phyloP scores from a whole-genome alignment of 2,113 vertebrate genomes.

The Podarcis cretensis region DNA sequence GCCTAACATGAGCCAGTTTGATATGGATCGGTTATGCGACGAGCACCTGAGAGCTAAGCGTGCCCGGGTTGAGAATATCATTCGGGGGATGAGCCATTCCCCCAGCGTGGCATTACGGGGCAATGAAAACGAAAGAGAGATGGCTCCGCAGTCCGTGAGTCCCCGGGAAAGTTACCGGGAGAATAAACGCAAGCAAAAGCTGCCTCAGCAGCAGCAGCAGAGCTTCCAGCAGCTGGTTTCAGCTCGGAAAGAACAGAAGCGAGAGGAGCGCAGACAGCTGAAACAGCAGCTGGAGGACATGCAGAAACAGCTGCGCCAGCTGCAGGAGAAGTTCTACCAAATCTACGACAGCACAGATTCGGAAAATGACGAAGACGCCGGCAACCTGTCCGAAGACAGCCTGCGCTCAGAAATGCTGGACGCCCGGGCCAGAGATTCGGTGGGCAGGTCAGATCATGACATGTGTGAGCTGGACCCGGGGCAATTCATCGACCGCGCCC shows the following conservation, averaged over 20 bases:
- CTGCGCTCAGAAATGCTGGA: conserved; percentile 92
- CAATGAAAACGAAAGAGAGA: conserved; percentile 90
- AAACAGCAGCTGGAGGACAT: conserved; percentile 99
- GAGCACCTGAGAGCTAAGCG: conserved; percentile 98
- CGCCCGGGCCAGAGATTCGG: conserved; percentile 76
- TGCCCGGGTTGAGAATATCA: conserved; percentile 98
- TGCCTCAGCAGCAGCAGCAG: conserved; percentile 98
- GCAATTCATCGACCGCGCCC: conserved; percentile 91
- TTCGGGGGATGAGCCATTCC: conserved; percentile 99
- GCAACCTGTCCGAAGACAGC: conserved; percentile 96
- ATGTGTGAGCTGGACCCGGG: conserved; percentile 93
- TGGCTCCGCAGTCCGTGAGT: conserved; percentile 85
- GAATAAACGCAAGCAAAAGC: conserved; percentile 98
- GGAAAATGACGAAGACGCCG: conserved; percentile 92
- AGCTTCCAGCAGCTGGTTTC: conserved; percentile 98
- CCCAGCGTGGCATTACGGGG: conserved; percentile 90
- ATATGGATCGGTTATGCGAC: conserved; percentile 95
- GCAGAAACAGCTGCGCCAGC: conserved; percentile 99
- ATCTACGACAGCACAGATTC: conserved; percentile 99
- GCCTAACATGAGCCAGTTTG: conserved; percentile 90
- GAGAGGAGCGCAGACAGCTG: conserved; percentile 95
- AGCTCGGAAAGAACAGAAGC: conserved; percentile 93
- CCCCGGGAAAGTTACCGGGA: conserved; percentile 95
- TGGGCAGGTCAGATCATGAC: conserved; percentile 87
- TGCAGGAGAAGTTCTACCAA: conserved; percentile 99